These are phyloP conservation scores for Cacajao melanocephalus DNA, from an alignment of 2,797 vertebrate genomes.

Conservation along the genomic window DNA sequence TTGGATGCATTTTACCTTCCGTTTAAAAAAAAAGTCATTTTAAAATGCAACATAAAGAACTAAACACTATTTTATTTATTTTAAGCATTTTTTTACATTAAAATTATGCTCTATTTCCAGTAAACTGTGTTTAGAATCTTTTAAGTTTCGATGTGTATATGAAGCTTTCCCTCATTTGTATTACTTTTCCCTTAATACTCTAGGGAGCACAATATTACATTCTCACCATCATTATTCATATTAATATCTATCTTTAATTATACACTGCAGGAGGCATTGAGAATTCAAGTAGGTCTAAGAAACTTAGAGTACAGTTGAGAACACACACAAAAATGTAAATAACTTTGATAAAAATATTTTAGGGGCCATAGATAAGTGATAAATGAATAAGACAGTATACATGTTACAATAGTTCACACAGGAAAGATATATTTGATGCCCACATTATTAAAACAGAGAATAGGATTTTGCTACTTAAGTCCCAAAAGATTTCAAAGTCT, in stretches of 20 bases:
- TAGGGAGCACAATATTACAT: not conserved
- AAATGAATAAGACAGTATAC: not conserved
- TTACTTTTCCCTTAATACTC: slow-evolving; percentile 1
- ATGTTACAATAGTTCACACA: not conserved
- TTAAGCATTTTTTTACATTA: not conserved
- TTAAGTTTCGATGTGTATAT: not conserved
- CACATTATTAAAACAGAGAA: not conserved
- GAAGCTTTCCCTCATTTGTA: not conserved
- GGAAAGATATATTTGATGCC: not conserved
- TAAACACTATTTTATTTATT: not conserved
- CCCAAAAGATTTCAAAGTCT: slow-evolving; percentile 8
- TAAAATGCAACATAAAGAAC: slow-evolving; percentile 39
- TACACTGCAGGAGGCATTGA: not conserved
- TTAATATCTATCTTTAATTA: not conserved
- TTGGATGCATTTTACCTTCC: slow-evolving; percentile 32
- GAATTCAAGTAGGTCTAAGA: not conserved
- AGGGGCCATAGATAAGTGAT: not conserved
- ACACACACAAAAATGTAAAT: not conserved
- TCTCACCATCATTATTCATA: not conserved
- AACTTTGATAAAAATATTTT: not conserved
- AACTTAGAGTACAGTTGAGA: not conserved
- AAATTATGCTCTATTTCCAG: not conserved
- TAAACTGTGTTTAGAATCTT: not conserved
- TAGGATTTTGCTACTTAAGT: not conserved
- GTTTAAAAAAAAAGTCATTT: slow-evolving; percentile 3